Conservation (phyloP, 2,113 vertebrate genomes). For the Mobula hypostoma region DNA sequence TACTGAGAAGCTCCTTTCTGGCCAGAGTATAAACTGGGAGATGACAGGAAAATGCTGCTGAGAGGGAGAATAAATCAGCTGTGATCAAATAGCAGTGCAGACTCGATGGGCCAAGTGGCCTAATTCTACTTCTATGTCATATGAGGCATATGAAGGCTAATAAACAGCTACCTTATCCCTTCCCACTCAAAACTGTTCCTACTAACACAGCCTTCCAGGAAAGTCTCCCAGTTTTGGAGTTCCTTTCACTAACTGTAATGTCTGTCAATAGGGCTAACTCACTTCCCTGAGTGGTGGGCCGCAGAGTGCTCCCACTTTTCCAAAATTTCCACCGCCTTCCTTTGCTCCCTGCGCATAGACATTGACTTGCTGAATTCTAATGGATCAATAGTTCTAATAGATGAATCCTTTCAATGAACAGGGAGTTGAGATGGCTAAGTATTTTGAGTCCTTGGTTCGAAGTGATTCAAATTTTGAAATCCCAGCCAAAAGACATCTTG, state of each 20-base stretch:
- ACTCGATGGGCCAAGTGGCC: too few relatives aligned
- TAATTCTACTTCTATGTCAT: too few relatives aligned
- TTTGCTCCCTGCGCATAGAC: neutral
- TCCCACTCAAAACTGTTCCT: neutral
- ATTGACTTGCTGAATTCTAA: neutral
- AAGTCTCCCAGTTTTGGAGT: neutral
- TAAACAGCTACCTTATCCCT: neutral
- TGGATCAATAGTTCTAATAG: too few relatives aligned
- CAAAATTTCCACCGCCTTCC: neutral
- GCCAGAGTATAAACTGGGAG: neutral
- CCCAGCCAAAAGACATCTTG: slow-evolving; percentile 83
- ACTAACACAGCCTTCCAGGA: neutral
- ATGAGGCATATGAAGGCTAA: neutral
- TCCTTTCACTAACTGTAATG: neutral
- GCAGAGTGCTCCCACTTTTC: neutral
- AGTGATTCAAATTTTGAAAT: slow-evolving; percentile 82
- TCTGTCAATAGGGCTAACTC: neutral
- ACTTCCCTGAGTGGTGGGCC: neutral
- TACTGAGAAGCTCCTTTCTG: neutral
- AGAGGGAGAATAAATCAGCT: too few relatives aligned
- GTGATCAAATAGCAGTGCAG: too few relatives aligned
- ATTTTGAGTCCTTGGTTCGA: slow-evolving; percentile 80
- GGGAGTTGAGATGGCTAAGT: slow-evolving; percentile 86
- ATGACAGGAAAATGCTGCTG: too few relatives aligned
- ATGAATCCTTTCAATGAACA: slow-evolving; percentile 46